phyloP scores from a whole-genome alignment of 2,888 invertebrate genomes.

The Unio delphinus region DNA sequence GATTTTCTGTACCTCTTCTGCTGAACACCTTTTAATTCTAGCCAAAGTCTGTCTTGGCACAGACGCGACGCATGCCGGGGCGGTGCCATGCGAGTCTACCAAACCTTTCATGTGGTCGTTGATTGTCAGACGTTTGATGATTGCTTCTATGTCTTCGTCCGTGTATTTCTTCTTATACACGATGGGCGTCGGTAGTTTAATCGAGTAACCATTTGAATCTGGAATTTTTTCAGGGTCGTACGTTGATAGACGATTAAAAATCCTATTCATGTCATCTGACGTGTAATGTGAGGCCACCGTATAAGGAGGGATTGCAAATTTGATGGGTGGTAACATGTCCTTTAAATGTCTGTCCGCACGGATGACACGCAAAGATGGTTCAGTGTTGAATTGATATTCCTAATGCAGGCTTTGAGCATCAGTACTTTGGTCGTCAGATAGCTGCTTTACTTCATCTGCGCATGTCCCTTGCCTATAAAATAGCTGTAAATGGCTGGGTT shows the following conservation, averaged over 20 bases:
- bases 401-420: slow-evolving; percentile 25
- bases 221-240: slow-evolving; percentile 47
- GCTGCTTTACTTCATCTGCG: slow-evolving; percentile 21
- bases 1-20: slow-evolving; percentile 51
- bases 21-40: slow-evolving; percentile 39
- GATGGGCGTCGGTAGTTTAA: slow-evolving; percentile 41
- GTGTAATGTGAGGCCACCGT: slow-evolving; percentile 29
- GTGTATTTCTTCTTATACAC: slow-evolving; percentile 49
- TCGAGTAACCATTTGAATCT: slow-evolving; percentile 40
- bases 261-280: slow-evolving; percentile 17
- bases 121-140: slow-evolving; percentile 42
- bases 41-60: slow-evolving; percentile 44
- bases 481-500: slow-evolving; percentile 11
- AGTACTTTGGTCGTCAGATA: slow-evolving; percentile 7
- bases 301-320: slow-evolving; percentile 27
- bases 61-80: slow-evolving; percentile 31
- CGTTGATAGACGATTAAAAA: slow-evolving; percentile 30
- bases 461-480: slow-evolving; percentile 22
- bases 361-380: slow-evolving; percentile 25
- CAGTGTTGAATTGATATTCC: slow-evolving; percentile 29
- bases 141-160: slow-evolving; percentile 39
- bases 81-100: slow-evolving; percentile 37
- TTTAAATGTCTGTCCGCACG: neutral
- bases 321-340: slow-evolving; percentile 9
- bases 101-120: slow-evolving; percentile 36